Conservation (phyloP, 53 echinoderm and acorn worm species). For the Paracentrotus lividus region DNA sequence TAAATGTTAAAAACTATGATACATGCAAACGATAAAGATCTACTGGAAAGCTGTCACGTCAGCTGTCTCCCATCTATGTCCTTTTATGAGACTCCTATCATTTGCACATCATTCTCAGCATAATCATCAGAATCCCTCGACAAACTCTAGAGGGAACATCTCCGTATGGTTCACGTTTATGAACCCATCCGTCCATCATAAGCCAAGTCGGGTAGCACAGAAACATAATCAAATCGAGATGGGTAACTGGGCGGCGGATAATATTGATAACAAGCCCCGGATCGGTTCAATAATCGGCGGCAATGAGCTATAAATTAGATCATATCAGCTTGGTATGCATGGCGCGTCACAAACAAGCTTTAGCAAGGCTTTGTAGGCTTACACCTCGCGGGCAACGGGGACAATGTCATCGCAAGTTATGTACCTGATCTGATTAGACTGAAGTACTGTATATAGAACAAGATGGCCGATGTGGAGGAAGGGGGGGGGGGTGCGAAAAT, state of each 20-base stretch:
- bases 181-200: slow-evolving; percentile 33
- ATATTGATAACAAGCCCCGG: slow-evolving; percentile 27
- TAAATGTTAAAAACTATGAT: too few relatives aligned
- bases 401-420: slow-evolving; percentile 37
- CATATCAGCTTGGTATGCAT: slow-evolving; percentile 43
- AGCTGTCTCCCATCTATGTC: too few relatives aligned
- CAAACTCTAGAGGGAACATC: neutral
- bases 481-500: neutral
- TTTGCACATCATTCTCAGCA: neutral
- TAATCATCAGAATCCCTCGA: neutral
- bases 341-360: slow-evolving; percentile 53
- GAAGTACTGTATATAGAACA: neutral
- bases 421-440: slow-evolving; percentile 25
- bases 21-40: too few relatives aligned
- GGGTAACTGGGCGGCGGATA: slow-evolving; percentile 8
- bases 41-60: too few relatives aligned
- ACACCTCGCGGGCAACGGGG: slow-evolving; percentile 49
- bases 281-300: slow-evolving; percentile 37
- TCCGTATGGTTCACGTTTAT: neutral
- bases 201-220: slow-evolving; percentile 32
- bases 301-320: slow-evolving; percentile 61
- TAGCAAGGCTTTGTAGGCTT: slow-evolving; percentile 4
- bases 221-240: slow-evolving; percentile 6
- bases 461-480: neutral
- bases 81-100: neutral